A percentile compares a stretch with the other conserved stretches of the same genome.
Evolutionary conservation across 2,113 vertebrate genomes (phyloP).

Genomic region (Amblyornis subalaris): DNA sequence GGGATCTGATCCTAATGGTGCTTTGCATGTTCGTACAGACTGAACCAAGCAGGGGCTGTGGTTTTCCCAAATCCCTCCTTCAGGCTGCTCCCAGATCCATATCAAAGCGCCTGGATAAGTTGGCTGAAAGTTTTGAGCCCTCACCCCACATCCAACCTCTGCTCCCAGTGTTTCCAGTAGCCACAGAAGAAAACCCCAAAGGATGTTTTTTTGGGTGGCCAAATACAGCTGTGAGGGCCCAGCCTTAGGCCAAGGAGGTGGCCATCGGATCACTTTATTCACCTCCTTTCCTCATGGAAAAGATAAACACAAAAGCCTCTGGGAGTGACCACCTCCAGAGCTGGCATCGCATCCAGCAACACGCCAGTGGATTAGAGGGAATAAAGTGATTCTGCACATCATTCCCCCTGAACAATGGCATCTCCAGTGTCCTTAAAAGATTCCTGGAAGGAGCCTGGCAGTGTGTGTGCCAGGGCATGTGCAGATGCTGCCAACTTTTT

Average conservation of each 20-base stretch:
- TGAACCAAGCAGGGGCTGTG: fast-evolving
- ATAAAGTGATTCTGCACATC: fast-evolving
- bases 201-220: not conserved
- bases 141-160: fast-evolving
- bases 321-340: fast-evolving
- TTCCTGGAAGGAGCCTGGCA: not conserved
- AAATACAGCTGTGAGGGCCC: not conserved
- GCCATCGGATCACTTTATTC: not conserved
- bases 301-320: not conserved
- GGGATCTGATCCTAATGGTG: fast-evolving
- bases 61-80: not conserved
- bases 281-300: not conserved
- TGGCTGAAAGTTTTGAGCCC: not conserved
- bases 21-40: fast-evolving
- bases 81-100: not conserved
- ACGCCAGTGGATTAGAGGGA: fast-evolving
- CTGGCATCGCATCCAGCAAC: fast-evolving
- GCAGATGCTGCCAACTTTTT: fast-evolving
- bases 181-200: not conserved
- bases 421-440: fast-evolving
- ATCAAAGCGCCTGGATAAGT: fast-evolving
- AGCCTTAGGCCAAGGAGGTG: not conserved
- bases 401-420: fast-evolving
- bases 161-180: not conserved
- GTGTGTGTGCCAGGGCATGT: fast-evolving